These are phyloP conservation scores for Ovis aries DNA, from an alignment of 2,113 vertebrate species.

Conservation along the genomic window DNA sequence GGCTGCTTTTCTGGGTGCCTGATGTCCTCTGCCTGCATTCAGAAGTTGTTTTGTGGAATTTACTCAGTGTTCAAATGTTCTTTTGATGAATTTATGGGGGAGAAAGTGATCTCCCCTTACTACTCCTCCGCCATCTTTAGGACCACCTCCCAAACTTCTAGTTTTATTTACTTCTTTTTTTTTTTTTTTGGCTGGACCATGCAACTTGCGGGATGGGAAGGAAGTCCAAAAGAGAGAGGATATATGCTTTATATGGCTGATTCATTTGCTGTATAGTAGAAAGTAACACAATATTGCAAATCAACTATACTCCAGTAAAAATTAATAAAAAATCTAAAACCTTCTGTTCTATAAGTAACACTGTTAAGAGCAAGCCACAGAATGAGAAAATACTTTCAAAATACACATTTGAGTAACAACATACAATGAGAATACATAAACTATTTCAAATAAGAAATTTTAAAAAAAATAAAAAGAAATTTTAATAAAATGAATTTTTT, in stretches of 20 bases:
- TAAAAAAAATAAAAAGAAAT: not conserved
- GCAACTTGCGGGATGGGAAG: fast-evolving
- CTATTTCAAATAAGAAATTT: not conserved
- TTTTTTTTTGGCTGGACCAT: not conserved
- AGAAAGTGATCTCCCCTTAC: no score
- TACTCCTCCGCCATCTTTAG: no score
- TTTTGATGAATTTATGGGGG: no score
- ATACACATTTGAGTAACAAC: not conserved
- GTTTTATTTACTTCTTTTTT: not conserved
- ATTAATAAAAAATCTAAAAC: not conserved
- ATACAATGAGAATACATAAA: not conserved
- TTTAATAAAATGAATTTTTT: not conserved
- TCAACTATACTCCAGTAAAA: not conserved
- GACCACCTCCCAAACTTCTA: not conserved
- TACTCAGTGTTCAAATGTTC: no score
- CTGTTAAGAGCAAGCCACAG: not conserved
- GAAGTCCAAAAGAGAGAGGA: not conserved
- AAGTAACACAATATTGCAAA: not conserved
- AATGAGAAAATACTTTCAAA: not conserved
- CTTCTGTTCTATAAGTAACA: not conserved
- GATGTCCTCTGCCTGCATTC: no score
- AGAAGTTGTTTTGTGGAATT: no score
- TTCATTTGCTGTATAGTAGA: not conserved
- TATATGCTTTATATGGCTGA: not conserved
- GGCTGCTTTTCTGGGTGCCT: no score